phyloP scores from a whole-genome alignment of 2,888 invertebrate species.

The Dasypogon diadema region DNA sequence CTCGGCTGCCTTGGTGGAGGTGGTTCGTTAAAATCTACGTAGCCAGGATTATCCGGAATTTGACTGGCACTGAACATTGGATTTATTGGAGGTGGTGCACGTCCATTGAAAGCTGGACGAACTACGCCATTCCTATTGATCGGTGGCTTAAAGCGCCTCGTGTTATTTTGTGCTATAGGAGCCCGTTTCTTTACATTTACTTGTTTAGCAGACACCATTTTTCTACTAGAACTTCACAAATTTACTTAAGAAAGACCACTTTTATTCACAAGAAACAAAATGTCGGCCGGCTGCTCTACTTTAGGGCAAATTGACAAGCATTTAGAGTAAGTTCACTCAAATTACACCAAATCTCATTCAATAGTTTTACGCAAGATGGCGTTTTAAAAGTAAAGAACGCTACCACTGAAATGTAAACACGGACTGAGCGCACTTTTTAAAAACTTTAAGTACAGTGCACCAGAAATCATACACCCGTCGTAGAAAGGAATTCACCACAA shows the following conservation, averaged over 20 bases:
- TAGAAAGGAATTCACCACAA: too few relatives aligned
- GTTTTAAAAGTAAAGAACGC: too few relatives aligned
- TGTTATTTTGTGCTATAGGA: constrained; percentile 1
- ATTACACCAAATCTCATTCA: too few relatives aligned
- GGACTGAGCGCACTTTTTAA: too few relatives aligned
- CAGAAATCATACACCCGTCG: too few relatives aligned
- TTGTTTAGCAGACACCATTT: constrained; percentile 46
- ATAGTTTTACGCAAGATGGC: too few relatives aligned
- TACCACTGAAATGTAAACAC: too few relatives aligned
- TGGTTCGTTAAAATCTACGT: constrained; percentile 67
- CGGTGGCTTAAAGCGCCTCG: constrained; percentile 21
- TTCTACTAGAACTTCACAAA: background rate
- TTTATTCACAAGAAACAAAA: constrained; percentile 7
- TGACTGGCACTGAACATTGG: constrained; percentile 66
- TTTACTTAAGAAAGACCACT: background rate
- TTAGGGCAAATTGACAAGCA: too few relatives aligned
- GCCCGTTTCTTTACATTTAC: constrained; percentile 6
- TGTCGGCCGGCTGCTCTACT: constrained; percentile 8
- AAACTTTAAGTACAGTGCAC: too few relatives aligned
- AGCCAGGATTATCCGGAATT: constrained; percentile 68
- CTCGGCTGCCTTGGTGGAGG: constrained; percentile 57
- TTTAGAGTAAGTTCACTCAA: too few relatives aligned
- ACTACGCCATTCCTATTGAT: background rate
- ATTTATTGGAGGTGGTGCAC: constrained; percentile 54
- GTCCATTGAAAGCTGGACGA: constrained; percentile 16